Conservation (phyloP, 2,888 invertebrate species). For the Zele albiditarsus region DNA sequence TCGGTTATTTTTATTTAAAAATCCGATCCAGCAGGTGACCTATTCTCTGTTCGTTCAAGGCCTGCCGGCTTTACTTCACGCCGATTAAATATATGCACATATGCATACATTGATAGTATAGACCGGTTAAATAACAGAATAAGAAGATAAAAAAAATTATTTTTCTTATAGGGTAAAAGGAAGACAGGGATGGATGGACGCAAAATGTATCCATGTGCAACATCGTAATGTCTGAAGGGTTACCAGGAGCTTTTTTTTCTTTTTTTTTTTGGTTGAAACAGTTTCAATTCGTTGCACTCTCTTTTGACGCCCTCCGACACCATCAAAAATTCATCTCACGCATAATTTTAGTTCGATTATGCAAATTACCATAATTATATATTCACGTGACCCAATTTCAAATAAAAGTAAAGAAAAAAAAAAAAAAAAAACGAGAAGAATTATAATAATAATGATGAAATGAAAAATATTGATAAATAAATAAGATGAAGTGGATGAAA, state of each 20-base stretch:
- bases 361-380: conserved; percentile 20
- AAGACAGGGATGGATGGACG: background rate
- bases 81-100: conserved; percentile 17
- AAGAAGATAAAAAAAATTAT: background rate
- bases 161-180: background rate
- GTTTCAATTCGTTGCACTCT: conserved; percentile 41
- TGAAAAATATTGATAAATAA: conserved; percentile 1
- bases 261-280: conserved; percentile 15
- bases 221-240: conserved; percentile 12
- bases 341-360: conserved; percentile 25
- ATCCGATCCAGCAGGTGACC: conserved; percentile 50
- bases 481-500: background rate
- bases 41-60: conserved; percentile 49
- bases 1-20: conserved; percentile 38
- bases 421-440: background rate
- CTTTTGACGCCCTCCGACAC: conserved; percentile 37
- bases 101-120: background rate
- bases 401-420: background rate
- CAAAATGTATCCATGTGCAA: background rate
- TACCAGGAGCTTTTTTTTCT: conserved; percentile 11
- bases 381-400: conserved; percentile 5
- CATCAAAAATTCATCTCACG: conserved; percentile 3
- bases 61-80: conserved; percentile 38
- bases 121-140: background rate
- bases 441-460: conserved; percentile 4